Conservation (phyloP, 2,797 vertebrate species). For the Mareca penelope region DNA sequence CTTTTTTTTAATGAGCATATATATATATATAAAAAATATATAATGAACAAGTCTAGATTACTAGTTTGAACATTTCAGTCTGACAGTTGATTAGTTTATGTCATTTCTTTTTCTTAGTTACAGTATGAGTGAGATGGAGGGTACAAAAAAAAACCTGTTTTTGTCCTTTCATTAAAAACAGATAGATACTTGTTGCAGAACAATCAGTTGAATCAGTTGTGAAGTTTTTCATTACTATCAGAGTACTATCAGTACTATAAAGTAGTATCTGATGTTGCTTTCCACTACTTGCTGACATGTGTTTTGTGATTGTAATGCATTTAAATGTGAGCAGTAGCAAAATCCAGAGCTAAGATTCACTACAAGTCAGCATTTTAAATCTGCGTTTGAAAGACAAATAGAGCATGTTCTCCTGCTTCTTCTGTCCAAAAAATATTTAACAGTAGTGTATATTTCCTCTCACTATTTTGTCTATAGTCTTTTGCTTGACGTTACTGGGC, state of each 20-base stretch:
- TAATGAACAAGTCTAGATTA: neutral
- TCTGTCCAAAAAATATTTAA: neutral
- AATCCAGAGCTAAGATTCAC: neutral
- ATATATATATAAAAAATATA: too few relatives aligned
- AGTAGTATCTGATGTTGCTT: neutral
- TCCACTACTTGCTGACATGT: neutral
- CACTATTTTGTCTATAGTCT: neutral
- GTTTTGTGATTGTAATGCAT: neutral
- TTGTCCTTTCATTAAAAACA: neutral
- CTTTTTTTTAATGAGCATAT: neutral
- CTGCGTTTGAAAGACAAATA: neutral
- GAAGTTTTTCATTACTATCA: neutral
- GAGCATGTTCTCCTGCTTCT: conserved; percentile 1
- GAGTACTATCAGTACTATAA: neutral
- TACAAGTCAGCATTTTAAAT: conserved; percentile 21
- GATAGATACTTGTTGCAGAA: neutral
- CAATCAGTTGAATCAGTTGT: neutral
- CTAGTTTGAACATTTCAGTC: neutral
- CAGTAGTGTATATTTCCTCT: neutral
- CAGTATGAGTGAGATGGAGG: neutral
- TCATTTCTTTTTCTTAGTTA: neutral
- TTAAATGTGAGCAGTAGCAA: neutral
- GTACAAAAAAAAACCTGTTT: neutral
- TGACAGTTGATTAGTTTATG: neutral
- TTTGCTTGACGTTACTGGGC: neutral